Conservation (phyloP, 2,113 vertebrate genomes). For the Carassius carassius region DNA sequence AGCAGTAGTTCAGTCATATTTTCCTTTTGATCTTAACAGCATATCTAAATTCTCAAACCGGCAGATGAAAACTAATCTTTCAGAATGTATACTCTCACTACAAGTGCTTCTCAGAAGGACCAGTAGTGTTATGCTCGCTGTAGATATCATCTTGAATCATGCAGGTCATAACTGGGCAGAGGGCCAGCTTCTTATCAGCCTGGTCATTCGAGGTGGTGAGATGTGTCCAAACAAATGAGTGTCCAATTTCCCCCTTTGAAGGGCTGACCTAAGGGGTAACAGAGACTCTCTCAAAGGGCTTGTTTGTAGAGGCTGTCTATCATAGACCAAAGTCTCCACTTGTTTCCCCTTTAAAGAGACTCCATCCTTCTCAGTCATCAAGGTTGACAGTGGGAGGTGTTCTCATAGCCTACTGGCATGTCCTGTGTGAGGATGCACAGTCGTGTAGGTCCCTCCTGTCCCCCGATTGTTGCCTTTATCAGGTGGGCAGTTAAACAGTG, state of each 20-base stretch:
- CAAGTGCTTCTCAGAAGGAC: slow-evolving; percentile 12
- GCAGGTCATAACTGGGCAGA: slow-evolving; percentile 41
- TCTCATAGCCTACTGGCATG: slow-evolving; percentile 47
- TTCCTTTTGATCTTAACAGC: neutral
- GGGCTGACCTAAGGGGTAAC: slow-evolving; percentile 43
- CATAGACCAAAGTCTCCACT: slow-evolving; percentile 36
- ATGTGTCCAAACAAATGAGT: slow-evolving; percentile 67
- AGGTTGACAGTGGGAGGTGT: slow-evolving; percentile 29
- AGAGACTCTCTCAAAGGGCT: slow-evolving; percentile 45
- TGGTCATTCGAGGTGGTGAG: slow-evolving; percentile 56
- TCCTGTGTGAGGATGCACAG: slow-evolving; percentile 62
- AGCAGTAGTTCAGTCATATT: neutral
- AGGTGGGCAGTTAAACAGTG: slow-evolving; percentile 61
- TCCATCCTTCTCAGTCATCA: slow-evolving; percentile 74
- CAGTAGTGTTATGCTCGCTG: neutral
- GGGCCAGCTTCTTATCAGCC: slow-evolving; percentile 50
- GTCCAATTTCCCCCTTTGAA: slow-evolving; percentile 62
- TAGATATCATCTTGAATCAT: slow-evolving; percentile 40
- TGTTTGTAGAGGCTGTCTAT: slow-evolving; percentile 51
- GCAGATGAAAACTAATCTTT: neutral
- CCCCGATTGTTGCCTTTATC: slow-evolving; percentile 71
- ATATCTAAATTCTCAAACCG: neutral
- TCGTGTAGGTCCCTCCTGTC: slow-evolving; percentile 49
- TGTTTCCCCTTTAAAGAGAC: slow-evolving; percentile 60
- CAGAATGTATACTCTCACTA: neutral